These are phyloP conservation scores for Achroia grisella DNA, from an alignment of 1,140 invertebrate species.

Conservation along the genomic window DNA sequence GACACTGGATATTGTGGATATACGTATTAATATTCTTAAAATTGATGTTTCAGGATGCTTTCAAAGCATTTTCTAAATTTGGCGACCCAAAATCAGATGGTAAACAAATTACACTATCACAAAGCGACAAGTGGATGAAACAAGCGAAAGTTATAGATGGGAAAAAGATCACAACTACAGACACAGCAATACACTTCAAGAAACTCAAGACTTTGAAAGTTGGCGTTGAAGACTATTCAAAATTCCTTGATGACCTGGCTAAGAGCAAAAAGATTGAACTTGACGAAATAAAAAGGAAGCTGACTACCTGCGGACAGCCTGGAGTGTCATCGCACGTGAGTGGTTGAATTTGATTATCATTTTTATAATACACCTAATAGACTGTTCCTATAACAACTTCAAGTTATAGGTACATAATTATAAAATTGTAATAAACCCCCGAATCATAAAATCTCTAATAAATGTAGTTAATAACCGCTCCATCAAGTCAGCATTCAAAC, in stretches of 20 bases:
- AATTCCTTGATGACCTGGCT: constrained; percentile 87
- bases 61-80: constrained; percentile 87
- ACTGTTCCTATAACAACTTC: too few relatives aligned
- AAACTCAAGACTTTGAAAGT: constrained; percentile 88
- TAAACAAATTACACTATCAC: constrained; percentile 88
- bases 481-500: too few relatives aligned
- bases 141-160: constrained; percentile 92
- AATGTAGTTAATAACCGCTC: too few relatives aligned
- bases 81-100: constrained; percentile 91
- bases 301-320: constrained; percentile 84
- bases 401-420: too few relatives aligned
- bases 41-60: constrained; percentile 72
- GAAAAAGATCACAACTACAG: constrained; percentile 91
- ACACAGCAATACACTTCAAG: constrained; percentile 92
- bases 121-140: constrained; percentile 97
- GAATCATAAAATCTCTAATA: too few relatives aligned
- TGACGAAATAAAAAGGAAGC: constrained; percentile 83
- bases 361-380: too few relatives aligned
- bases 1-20: too few relatives aligned
- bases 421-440: too few relatives aligned
- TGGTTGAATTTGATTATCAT: constrained; percentile 1
- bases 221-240: constrained; percentile 83
- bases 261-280: constrained; percentile 86
- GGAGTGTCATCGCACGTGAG: constrained; percentile 71
- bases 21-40: too few relatives aligned